These are phyloP conservation scores for Andrena haemorrhoa DNA, from an alignment of 2,888 invertebrate species.

Conservation along the genomic window DNA sequence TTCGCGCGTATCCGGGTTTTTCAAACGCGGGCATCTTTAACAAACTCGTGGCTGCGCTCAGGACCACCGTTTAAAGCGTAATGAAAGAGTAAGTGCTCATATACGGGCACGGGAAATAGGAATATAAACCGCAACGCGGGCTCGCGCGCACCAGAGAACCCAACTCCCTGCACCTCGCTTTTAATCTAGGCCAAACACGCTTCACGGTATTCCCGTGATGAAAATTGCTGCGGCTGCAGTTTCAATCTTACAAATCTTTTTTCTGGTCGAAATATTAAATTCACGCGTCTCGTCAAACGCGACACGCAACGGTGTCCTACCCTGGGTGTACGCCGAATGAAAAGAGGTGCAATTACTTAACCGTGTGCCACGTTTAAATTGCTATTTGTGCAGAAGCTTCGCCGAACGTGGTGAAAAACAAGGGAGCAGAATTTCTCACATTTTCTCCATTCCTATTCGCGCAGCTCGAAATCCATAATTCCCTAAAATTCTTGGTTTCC, in stretches of 20 bases:
- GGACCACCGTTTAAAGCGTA: constrained; percentile 35
- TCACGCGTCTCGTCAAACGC: constrained; percentile 39
- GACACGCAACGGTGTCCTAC: constrained; percentile 10
- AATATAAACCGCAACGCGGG: constrained; percentile 37
- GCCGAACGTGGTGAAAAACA: neutral
- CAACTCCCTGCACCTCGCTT: constrained; percentile 38
- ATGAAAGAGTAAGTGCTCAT: constrained; percentile 57
- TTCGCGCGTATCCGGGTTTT: constrained; percentile 16
- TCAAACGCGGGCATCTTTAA: constrained; percentile 33
- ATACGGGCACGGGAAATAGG: constrained; percentile 29
- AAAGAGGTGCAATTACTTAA: neutral
- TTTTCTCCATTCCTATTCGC: too few relatives aligned
- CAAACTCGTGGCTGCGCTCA: constrained; percentile 36
- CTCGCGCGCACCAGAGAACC: neutral
- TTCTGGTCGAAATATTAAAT: constrained; percentile 53
- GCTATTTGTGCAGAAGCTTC: neutral
- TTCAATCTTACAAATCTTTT: constrained; percentile 57
- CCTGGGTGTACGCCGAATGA: neutral
- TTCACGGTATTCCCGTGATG: constrained; percentile 54
- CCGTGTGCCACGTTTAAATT: constrained; percentile 8
- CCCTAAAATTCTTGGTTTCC: too few relatives aligned
- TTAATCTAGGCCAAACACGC: constrained; percentile 63
- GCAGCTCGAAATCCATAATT: too few relatives aligned
- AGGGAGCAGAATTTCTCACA: too few relatives aligned
- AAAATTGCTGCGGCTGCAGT: constrained; percentile 58